Evolutionary conservation across 2,888 invertebrate species (phyloP).

Genomic region (Ramazzottius varieornatus): DNA sequence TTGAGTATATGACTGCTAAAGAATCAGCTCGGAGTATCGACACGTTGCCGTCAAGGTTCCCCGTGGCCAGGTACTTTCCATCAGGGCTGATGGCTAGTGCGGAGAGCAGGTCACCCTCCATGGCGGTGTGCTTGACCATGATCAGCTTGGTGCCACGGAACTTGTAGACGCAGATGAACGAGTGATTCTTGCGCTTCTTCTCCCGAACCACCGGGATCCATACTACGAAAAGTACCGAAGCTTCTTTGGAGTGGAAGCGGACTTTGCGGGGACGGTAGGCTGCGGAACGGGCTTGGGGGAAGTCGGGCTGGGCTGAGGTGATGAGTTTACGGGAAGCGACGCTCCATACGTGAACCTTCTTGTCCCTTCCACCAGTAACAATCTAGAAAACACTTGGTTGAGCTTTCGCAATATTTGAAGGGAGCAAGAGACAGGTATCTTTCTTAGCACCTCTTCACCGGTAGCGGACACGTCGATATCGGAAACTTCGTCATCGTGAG

Average conservation of each 20-base stretch:
- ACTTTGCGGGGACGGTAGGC: background rate
- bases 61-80: background rate
- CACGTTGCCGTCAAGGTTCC: background rate
- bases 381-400: too few species aligned
- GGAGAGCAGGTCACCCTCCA: background rate
- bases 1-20: background rate
- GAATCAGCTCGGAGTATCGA: background rate
- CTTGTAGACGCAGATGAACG: background rate
- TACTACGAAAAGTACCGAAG: background rate
- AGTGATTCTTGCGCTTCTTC: background rate
- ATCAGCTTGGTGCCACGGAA: background rate
- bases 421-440: too few species aligned
- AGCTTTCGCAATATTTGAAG: too few species aligned
- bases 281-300: background rate
- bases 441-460: conserved; percentile 1
- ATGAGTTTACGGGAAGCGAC: background rate
- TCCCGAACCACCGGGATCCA: background rate
- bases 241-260: background rate
- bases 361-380: background rate
- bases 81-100: background rate
- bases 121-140: background rate
- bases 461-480: background rate
- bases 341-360: background rate
- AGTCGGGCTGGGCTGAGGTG: background rate
- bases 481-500: background rate